These are phyloP conservation scores for Pseudochaenichthys georgianus DNA, from an alignment of 2,797 vertebrate species.

Conservation along the genomic window DNA sequence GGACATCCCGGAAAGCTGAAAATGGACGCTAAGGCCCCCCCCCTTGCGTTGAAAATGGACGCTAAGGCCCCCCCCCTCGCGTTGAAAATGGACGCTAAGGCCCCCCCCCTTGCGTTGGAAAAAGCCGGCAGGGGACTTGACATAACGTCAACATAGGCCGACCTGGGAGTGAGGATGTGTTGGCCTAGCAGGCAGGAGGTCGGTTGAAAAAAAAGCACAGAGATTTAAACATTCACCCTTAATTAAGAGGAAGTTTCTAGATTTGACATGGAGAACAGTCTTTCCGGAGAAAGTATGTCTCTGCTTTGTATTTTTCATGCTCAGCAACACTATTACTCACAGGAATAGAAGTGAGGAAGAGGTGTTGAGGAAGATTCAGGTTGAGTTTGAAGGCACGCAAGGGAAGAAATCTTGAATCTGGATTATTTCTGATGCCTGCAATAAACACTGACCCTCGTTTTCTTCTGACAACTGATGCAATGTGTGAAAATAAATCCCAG, in stretches of 20 bases:
- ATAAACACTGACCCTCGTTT: slow-evolving; percentile 66
- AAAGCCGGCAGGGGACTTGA: no score
- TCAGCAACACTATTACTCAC: slow-evolving; percentile 1
- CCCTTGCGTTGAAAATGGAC: no score
- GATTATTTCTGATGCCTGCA: slow-evolving; percentile 39
- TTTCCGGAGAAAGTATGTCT: slow-evolving; percentile 4
- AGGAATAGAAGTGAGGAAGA: slow-evolving; percentile 1
- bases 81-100: no score
- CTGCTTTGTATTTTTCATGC: not conserved
- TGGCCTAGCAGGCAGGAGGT: slow-evolving; percentile 1
- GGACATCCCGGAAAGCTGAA: no score
- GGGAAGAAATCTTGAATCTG: slow-evolving; percentile 34
- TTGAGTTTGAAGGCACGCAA: slow-evolving; percentile 25
- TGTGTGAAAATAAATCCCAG: slow-evolving; percentile 62
- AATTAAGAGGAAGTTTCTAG: slow-evolving; percentile 39
- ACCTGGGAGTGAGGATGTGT: no score
- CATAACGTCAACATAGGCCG: no score
- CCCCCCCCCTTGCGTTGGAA: no score
- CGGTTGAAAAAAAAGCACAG: slow-evolving; percentile 15
- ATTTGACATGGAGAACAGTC: slow-evolving; percentile 9
- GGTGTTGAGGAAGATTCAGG: slow-evolving; percentile 22
- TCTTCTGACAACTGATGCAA: slow-evolving; percentile 68
- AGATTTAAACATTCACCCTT: slow-evolving; percentile 37
- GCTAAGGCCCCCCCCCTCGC: no score
- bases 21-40: no score